Conservation (phyloP, 2,797 vertebrate genomes). For the Enteromius treurensis region DNA sequence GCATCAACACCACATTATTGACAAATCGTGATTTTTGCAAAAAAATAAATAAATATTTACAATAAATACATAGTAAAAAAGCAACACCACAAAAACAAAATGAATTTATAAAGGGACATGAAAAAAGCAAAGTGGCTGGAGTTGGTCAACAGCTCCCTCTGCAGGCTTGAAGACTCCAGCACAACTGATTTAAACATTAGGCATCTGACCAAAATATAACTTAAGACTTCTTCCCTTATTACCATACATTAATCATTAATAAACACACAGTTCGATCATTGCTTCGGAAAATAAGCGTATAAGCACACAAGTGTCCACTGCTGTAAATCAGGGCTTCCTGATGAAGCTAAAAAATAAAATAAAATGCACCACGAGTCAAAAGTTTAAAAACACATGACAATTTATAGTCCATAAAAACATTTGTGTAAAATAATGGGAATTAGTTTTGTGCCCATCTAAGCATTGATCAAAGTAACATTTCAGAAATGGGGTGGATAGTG, state of each 20-base stretch:
- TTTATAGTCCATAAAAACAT: neutral
- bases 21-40: slow-evolving; percentile 59
- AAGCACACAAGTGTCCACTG: neutral
- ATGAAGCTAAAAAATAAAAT: neutral
- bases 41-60: slow-evolving; percentile 59
- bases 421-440: neutral
- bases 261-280: neutral
- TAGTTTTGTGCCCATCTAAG: neutral
- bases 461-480: neutral
- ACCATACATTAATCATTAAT: neutral
- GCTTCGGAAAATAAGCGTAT: neutral
- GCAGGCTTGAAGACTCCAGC: neutral
- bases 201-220: neutral
- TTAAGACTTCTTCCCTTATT: neutral
- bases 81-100: neutral
- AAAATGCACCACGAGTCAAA: neutral
- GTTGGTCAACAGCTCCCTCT: slow-evolving; percentile 38
- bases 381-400: too few relatives aligned
- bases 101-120: neutral
- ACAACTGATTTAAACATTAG: neutral
- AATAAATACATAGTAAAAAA: slow-evolving; percentile 51
- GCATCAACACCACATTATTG: slow-evolving; percentile 7
- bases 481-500: neutral
- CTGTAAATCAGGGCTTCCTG: neutral
- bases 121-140: neutral